Evolutionary conservation across 2,113 vertebrate species (phyloP), one percentile per base, ranked within the genome.

Genomic region (Abramis brama): DNA sequence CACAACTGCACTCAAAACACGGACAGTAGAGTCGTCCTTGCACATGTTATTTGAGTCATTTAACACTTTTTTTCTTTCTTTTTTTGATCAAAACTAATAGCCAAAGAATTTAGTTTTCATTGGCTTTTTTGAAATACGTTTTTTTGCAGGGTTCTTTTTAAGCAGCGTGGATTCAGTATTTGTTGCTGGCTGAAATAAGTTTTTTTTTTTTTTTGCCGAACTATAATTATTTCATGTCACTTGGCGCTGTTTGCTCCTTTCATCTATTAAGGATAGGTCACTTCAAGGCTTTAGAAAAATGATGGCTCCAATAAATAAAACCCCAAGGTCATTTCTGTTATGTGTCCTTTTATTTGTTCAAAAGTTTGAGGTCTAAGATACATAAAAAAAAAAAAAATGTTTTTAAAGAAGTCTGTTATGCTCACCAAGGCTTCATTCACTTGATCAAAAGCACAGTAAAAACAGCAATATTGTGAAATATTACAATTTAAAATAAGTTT

Each of bases 31-130:
- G 36, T 12, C 19, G 30, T 52, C 45, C 47, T 66, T 47, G 43
- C 79, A 64, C 36, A n/a, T n/a, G 64, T 43, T 59, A 45, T 79
- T 64, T 60, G 33, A 39, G 59, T 66, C 59, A 45, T 33, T 66
- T 64, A 27, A 80, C n/a, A 2, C 2, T 30, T 30, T 21, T 27
- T 47, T 30, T 4, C 5, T 45, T 80, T 19, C 19, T 8, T 43
- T 43, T 8, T 43, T 43, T 43, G 8, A 47, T 52, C 45, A 25
- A n/a, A 64, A 45, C 12, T 13, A 25, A 8, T 39, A 36, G 77
- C 55, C n/a, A 47, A 23, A n/a, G 3, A 64, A 80, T n/a, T 6
- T 15, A 19, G 12, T 45, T 79, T 79, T 21, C 15, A 66, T 47
- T 11, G 1, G 6, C 13, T 81, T 64, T 50, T 27, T 23, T 57